Base-by-base conservation (phyloP, 2,888 invertebrate species). In the Ganaspis brasiliensis region DNA sequence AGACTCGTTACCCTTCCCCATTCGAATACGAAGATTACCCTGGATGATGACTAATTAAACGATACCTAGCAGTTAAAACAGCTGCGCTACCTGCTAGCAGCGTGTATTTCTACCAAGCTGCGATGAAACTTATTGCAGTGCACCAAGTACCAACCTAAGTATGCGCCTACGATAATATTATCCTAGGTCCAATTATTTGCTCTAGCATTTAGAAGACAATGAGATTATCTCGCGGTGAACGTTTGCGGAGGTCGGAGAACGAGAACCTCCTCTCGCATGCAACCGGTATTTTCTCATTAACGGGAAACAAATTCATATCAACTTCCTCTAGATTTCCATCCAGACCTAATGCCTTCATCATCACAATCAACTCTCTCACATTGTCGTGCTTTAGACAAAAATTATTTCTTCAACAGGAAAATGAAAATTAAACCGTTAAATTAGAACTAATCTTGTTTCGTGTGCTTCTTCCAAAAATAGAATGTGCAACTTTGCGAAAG, bases 101-200 rank as follows among this genome's bases (percentile, higher is more conserved):
- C 2, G 31, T 74, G 75, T 77, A 75, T 75, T 73, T 73, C 75
- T 72, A 63, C 49, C 61, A 67, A 75, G 75, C 74, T 57, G 56
- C 70, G 57, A 76, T 71, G 75, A 76, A 78, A 81, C 81, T 81
- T 79, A 78, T 77, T 76, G 76, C 74, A 61, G 37, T 12, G 78
- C 73, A 78, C 72, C 72, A 75, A 77, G 74, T 78, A 79, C 72
- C 52, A 52, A 70, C 71, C 74, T 72, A 77, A 80, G 76, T 77
- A 77, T 24, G 79, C 77, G 77, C 74, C 79, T 81, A 81, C 82
- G 82, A 82, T 82, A 80, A 83, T 79, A 84, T 83, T 83, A 84
- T 82, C 81, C 78, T 78, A 79, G 82, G 82, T 84, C 82, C 81
- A 83, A 82, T 84, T 84, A 84, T 84, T 84, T 82, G 82, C 82